Percentiles rank a stretch among this genome's conserved stretches.
phyloP scores from a whole-genome alignment of 2,113 vertebrate species.

The Proteles cristata region DNA sequence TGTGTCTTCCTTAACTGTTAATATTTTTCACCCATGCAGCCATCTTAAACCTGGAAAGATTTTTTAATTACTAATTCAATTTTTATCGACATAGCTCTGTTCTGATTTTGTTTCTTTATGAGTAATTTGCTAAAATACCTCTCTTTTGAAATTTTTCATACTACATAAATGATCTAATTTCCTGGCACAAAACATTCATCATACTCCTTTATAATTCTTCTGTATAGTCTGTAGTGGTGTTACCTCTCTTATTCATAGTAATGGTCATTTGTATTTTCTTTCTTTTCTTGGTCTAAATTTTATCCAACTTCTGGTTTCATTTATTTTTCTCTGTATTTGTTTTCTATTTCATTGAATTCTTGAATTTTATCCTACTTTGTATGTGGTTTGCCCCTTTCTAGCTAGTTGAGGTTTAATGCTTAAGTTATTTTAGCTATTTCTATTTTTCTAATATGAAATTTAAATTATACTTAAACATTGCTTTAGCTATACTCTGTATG shows the following conservation, averaged over 20 bases:
- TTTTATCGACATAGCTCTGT: neutral
- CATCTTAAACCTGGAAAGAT: neutral
- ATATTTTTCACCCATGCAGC: neutral
- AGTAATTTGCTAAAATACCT: neutral
- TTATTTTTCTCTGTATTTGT: neutral
- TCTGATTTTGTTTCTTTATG: constrained; percentile 13
- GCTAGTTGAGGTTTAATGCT: neutral
- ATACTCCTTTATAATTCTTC: neutral
- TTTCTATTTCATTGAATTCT: neutral
- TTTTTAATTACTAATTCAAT: neutral
- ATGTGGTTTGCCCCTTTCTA: neutral
- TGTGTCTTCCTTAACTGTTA: neutral
- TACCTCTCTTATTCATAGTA: neutral
- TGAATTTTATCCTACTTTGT: neutral
- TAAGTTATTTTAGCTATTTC: neutral
- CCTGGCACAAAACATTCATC: neutral
- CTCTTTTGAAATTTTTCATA: neutral
- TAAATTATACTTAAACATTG: neutral
- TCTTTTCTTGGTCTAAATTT: neutral
- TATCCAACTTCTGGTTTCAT: neutral
- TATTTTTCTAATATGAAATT: neutral
- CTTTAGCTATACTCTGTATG: neutral
- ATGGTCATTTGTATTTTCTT: neutral
- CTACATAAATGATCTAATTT: neutral
- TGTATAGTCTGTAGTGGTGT: neutral